Evolutionary conservation across 2,797 vertebrate genomes (phyloP).

Genomic region (Gallinago stenura): DNA sequence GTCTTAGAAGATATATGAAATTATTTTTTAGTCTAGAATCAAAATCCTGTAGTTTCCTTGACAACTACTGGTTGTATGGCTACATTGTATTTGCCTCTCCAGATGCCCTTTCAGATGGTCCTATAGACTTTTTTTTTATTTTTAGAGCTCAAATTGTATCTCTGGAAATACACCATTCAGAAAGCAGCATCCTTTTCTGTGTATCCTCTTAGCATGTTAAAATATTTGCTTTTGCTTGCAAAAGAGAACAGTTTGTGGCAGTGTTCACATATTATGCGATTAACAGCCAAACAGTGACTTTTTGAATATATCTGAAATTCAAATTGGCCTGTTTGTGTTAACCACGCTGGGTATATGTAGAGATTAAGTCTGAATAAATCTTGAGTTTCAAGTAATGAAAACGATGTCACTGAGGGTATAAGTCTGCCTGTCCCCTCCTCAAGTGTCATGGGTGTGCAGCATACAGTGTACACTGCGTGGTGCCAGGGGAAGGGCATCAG

Average conservation of each 20-base stretch:
- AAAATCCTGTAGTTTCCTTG: not conserved
- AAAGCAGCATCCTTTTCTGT: not conserved
- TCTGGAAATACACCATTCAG: not conserved
- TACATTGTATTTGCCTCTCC: not conserved
- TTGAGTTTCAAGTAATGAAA: not conserved
- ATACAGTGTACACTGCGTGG: fast-evolving
- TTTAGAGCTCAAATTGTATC: not conserved
- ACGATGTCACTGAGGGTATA: fast-evolving
- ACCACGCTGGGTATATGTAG: not conserved
- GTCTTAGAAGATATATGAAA: not conserved
- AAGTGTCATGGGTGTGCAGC: not conserved
- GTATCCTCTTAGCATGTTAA: not conserved
- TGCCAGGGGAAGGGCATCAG: not conserved
- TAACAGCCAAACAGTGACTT: not conserved
- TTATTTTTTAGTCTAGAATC: not conserved
- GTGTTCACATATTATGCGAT: not conserved
- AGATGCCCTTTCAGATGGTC: not conserved
- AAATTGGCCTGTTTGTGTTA: not conserved
- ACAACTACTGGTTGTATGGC: not conserved
- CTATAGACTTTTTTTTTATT: not conserved
- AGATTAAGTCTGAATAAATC: not conserved
- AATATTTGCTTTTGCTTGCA: not conserved
- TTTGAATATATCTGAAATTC: not conserved
- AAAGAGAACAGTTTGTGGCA: not conserved
- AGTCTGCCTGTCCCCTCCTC: not conserved